These are phyloP conservation scores for Mormyrops attenuatus DNA, from an alignment of 2,797 vertebrate genomes.

Conservation along the genomic window DNA sequence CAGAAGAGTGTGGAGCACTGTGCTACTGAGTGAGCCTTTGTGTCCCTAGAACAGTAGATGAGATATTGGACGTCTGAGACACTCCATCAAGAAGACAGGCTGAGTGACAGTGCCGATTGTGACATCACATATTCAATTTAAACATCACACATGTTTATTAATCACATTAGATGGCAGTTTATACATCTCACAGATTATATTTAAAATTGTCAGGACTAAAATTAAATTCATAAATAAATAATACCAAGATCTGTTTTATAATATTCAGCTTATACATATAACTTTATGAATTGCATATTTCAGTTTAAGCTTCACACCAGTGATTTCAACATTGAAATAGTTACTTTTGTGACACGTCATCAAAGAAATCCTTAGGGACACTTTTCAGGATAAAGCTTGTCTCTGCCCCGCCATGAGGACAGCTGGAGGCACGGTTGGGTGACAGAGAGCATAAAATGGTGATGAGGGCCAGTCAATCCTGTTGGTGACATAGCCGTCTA, in stretches of 20 bases:
- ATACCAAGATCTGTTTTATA: conserved; percentile 25
- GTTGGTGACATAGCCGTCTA: not conserved
- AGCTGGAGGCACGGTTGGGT: not conserved
- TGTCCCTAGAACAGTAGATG: not conserved
- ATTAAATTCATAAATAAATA: not conserved
- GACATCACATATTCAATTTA: not conserved
- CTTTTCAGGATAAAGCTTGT: conserved; percentile 1
- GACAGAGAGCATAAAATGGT: not conserved
- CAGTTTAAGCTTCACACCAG: conserved; percentile 41
- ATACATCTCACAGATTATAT: not conserved
- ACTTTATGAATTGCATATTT: conserved; percentile 70
- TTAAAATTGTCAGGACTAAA: not conserved
- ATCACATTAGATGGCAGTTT: not conserved
- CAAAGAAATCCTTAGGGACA: not conserved
- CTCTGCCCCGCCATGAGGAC: not conserved
- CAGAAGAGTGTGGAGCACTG: not conserved
- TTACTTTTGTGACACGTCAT: conserved; percentile 19
- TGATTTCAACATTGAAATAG: conserved; percentile 40
- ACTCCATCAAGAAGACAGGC: not conserved
- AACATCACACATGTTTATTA: not conserved
- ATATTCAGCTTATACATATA: conserved; percentile 38
- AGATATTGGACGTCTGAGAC: not conserved
- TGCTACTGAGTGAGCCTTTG: not conserved
- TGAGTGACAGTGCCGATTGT: not conserved
- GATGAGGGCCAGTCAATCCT: not conserved